Base-by-base conservation (phyloP, 1,140 invertebrate species). In the Drosophila trapezifrons region DNA sequence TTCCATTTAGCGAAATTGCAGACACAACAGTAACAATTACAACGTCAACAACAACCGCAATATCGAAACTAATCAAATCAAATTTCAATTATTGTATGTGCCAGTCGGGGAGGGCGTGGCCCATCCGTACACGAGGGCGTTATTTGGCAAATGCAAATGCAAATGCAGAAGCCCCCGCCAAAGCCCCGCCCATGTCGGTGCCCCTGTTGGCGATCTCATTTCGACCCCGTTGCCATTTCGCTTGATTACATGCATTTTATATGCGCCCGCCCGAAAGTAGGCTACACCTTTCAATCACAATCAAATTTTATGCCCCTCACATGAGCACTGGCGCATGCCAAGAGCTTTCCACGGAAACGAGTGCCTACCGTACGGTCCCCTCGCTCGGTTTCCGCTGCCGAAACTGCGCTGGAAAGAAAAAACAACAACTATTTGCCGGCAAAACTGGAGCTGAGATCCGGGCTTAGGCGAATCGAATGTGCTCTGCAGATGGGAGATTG, bases 221-320 rank as follows among this genome's bases (percentile, higher is more conserved):
- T 56, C 51, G 51, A 60, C 37, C 57, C 64, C 72, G 59, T 74
- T 89, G 84, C 84, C 77, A 90, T 89, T 89, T 80, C 80, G 85
- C 84, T 89, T 89, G 85, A 89, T 87, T 87, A 87, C 83, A 89
- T 89, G 84, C 84, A 87, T 87, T 89, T 89, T 80, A 87, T 84
- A 85, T 90, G 80, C 77, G 74, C 77, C 77, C 74, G 81, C 78
- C 76, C 64, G 74, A 90, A 89, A 90, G 85, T 90, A 89, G 84
- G 84, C 84, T 89, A 89, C 85, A 89, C 80, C 87, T 90, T 89
- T 89, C 84, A 89, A 89, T 89, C 84, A 90, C 84, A 89, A 89
- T 89, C 85, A 89, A 89, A 89, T 89, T 89, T 89, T 89, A 89
- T 89, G 70, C 80, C 56, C 47, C 81, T 52, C 51, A 64, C 71